Percentiles rank a stretch among this genome's conserved stretches.
These are phyloP conservation scores for Cantharis flavilabris DNA, from an alignment of 2,888 invertebrate genomes.

Conservation along the genomic window DNA sequence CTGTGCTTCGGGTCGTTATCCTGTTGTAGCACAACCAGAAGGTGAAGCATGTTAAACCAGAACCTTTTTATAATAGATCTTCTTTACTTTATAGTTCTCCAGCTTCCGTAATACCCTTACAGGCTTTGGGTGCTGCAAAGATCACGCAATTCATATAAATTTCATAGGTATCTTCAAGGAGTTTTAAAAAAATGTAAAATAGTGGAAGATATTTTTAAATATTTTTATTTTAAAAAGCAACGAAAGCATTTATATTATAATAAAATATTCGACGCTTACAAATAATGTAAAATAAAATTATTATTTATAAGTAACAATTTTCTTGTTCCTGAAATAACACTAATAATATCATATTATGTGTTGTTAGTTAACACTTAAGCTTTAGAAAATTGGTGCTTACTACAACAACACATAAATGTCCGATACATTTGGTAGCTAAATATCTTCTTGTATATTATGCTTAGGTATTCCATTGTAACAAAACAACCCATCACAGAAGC, in stretches of 20 bases:
- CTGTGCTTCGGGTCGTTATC: too few relatives aligned
- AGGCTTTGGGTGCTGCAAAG: too few relatives aligned
- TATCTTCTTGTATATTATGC: slow-evolving; percentile 39
- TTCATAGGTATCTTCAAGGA: too few relatives aligned
- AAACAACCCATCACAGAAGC: slow-evolving; percentile 57
- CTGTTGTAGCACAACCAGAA: too few relatives aligned
- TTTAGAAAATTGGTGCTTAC: slow-evolving; percentile 44
- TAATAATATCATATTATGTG: not conserved
- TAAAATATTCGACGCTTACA: not conserved
- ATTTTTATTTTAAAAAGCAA: slow-evolving; percentile 1
- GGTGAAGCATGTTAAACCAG: too few relatives aligned
- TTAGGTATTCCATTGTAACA: slow-evolving; percentile 38
- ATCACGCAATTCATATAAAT: too few relatives aligned
- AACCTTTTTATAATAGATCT: too few relatives aligned
- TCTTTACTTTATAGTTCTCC: too few relatives aligned
- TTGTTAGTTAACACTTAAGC: not conserved
- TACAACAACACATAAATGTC: slow-evolving; percentile 40
- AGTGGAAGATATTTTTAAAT: not conserved
- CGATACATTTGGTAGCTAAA: slow-evolving; percentile 43
- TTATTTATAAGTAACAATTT: not conserved
- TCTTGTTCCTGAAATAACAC: not conserved
- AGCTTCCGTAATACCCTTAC: too few relatives aligned
- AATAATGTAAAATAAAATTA: not conserved
- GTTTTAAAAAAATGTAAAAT: not conserved
- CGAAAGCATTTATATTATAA: not conserved